Conservation (phyloP, 2,113 vertebrate genomes). For the Canis aureus region DNA sequence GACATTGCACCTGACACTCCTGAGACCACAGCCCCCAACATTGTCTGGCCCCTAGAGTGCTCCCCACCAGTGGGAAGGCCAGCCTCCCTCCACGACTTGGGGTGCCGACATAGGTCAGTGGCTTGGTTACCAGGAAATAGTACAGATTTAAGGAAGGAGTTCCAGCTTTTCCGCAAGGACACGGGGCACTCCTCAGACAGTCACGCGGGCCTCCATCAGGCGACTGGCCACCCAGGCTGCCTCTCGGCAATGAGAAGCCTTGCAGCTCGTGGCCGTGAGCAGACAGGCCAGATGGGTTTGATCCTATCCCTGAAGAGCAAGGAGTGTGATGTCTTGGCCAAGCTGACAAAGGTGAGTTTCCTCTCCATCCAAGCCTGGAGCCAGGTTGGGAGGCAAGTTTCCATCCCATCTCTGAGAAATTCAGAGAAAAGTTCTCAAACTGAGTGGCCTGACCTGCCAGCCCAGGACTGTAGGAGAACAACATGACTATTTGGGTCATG, state of each 20-base stretch:
- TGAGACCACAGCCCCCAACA: not conserved
- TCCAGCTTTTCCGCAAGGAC: not conserved
- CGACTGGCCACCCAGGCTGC: not conserved
- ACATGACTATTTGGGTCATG: fast-evolving
- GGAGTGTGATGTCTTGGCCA: fast-evolving
- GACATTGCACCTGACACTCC: not conserved
- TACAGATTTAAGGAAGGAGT: not conserved
- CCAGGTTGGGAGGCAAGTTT: fast-evolving
- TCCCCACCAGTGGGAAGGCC: not conserved
- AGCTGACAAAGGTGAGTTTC: fast-evolving
- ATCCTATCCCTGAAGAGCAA: too few relatives aligned
- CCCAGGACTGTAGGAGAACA: not conserved
- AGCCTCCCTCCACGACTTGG: not conserved
- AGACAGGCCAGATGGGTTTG: fast-evolving
- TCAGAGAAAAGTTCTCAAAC: not conserved
- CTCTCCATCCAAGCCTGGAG: not conserved
- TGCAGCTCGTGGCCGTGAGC: fast-evolving
- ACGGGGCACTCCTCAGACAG: not conserved
- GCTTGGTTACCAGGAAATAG: not conserved
- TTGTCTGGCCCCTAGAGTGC: not conserved
- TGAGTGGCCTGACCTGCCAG: not conserved
- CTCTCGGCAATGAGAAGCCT: fast-evolving
- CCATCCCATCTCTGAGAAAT: not conserved
- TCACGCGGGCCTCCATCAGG: not conserved
- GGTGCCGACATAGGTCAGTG: not conserved